These are phyloP conservation scores for Dilophus febrilis DNA, from an alignment of 2,888 invertebrate genomes.

Conservation along the genomic window DNA sequence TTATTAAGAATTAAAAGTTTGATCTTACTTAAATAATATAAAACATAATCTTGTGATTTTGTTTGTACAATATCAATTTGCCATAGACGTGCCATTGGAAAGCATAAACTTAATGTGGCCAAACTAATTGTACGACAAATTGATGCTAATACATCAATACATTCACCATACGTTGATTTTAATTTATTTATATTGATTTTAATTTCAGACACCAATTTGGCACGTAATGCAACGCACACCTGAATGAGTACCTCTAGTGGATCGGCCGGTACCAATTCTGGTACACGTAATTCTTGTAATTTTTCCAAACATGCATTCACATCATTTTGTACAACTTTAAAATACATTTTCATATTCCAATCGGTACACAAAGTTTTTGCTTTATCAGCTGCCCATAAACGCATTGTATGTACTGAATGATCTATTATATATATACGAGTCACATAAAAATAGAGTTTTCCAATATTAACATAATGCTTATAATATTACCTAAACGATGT, in stretches of 20 bases:
- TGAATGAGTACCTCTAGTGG: conserved; percentile 54
- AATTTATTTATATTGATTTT: conserved; percentile 56
- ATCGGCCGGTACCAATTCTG: conserved; percentile 32
- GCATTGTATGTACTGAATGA: conserved; percentile 62
- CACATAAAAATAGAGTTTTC: background rate
- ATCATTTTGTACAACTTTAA: conserved; percentile 47
- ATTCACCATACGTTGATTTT: conserved; percentile 53
- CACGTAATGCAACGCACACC: conserved; percentile 64
- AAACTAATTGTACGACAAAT: conserved; percentile 61
- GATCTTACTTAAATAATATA: conserved; percentile 46
- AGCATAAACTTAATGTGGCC: conserved; percentile 67
- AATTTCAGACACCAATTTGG: conserved; percentile 64
- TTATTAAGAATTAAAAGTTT: no score
- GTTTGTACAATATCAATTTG: conserved; percentile 31
- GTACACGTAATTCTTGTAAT: conserved; percentile 34
- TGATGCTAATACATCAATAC: conserved; percentile 50
- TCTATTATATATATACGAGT: conserved; percentile 32
- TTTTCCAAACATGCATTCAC: conserved; percentile 43
- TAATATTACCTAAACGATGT: conserved; percentile 27
- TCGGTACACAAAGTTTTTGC: conserved; percentile 51
- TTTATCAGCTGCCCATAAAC: conserved; percentile 59
- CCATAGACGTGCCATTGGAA: conserved; percentile 57
- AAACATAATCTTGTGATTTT: conserved; percentile 45
- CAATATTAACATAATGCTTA: background rate
- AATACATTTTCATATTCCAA: conserved; percentile 63